phyloP scores from a whole-genome alignment of 1,140 invertebrate species.

The Philopotamus ludificatus region DNA sequence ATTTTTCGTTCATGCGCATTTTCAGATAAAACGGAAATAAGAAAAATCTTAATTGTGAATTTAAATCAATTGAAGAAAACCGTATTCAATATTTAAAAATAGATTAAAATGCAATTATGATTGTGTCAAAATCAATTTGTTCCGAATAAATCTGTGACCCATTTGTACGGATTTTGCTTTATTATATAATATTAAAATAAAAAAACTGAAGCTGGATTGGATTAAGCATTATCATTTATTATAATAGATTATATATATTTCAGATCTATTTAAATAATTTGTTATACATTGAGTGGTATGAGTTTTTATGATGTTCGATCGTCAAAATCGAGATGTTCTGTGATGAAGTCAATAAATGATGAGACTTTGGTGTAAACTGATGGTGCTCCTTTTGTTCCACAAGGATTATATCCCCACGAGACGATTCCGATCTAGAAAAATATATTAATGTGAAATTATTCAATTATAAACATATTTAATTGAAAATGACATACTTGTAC shows the following conservation, averaged over 20 bases:
- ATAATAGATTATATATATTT: too few relatives aligned
- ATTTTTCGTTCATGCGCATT: background rate
- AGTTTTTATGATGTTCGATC: too few relatives aligned
- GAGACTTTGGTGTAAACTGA: conserved; percentile 71
- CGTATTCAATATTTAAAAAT: background rate
- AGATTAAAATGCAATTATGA: background rate
- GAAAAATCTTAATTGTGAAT: background rate
- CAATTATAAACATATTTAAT: background rate
- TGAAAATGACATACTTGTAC: conserved; percentile 15
- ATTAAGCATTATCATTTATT: too few relatives aligned
- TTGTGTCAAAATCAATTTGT: background rate
- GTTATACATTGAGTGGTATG: too few relatives aligned
- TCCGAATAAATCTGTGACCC: too few relatives aligned
- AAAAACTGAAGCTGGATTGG: too few relatives aligned
- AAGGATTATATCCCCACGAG: conserved; percentile 74
- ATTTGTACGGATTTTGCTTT: too few relatives aligned
- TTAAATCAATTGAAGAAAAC: too few relatives aligned
- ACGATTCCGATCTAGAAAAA: conserved; percentile 65
- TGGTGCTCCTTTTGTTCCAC: conserved; percentile 62
- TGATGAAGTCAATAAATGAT: conserved; percentile 56
- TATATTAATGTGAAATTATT: background rate
- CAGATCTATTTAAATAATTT: too few relatives aligned
- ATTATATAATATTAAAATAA: too few relatives aligned
- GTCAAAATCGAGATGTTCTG: conserved; percentile 38
- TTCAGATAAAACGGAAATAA: too few relatives aligned